phyloP scores from a whole-genome alignment of 2,888 invertebrate species.

The Parasteatoda lunata region DNA sequence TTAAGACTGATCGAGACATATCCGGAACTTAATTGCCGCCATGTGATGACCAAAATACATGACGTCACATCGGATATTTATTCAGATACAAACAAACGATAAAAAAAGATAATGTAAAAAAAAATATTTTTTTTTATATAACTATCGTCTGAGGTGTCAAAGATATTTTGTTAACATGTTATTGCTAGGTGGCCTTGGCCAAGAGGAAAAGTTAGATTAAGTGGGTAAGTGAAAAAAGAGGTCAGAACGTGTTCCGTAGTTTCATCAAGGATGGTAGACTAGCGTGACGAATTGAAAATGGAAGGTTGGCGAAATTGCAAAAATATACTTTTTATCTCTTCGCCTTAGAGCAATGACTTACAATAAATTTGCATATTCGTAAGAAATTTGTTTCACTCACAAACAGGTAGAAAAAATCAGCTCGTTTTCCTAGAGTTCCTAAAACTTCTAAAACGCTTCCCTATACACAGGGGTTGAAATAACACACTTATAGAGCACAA shows the following conservation, averaged over 20 bases:
- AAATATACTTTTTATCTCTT: too few species aligned
- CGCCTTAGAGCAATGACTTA: too few species aligned
- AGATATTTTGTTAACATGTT: not conserved
- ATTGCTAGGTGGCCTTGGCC: not conserved
- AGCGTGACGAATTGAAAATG: not conserved
- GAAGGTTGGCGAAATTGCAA: not conserved
- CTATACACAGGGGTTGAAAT: too few species aligned
- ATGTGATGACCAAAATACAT: not conserved
- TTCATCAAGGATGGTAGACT: not conserved
- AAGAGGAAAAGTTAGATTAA: not conserved
- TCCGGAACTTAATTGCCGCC: not conserved
- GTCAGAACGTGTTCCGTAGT: not conserved
- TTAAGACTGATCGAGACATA: not conserved
- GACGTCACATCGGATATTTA: slow-evolving; percentile 3
- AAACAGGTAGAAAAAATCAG: too few species aligned
- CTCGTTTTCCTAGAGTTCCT: too few species aligned
- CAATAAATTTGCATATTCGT: too few species aligned
- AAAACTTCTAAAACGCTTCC: too few species aligned
- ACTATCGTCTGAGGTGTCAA: not conserved
- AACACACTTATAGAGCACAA: too few species aligned
- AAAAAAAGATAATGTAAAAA: not conserved
- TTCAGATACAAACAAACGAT: not conserved
- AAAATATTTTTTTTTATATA: not conserved
- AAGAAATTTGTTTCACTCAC: too few species aligned
- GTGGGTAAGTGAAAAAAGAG: not conserved